Evolutionary conservation across 1,140 invertebrate genomes (phyloP).

Genomic region (Dinoponera quadriceps): DNA sequence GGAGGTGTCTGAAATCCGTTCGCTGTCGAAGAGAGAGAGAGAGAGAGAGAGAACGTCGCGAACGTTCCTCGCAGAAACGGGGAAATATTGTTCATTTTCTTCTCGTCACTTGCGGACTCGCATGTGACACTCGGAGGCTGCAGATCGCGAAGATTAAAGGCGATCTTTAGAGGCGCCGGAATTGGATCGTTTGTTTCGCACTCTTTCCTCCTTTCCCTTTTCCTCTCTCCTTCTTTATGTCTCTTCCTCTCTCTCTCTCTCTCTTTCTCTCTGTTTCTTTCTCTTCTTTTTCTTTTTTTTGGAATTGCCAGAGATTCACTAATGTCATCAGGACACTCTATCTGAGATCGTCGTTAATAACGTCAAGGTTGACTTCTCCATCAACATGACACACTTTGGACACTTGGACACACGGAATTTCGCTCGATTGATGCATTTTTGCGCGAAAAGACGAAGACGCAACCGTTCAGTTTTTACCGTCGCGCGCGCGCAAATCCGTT

Average conservation of each 20-base stretch:
- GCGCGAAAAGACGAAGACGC: neutral
- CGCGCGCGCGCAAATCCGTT: neutral
- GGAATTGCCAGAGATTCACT: too few relatives aligned
- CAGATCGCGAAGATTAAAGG: constrained; percentile 7
- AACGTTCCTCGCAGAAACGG: neutral
- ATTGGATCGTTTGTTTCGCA: neutral
- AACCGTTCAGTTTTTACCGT: neutral
- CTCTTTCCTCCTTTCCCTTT: neutral
- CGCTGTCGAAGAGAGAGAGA: too few relatives aligned
- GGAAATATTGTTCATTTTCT: constrained; percentile 12
- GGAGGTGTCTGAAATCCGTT: constrained; percentile 33
- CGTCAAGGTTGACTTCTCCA: too few relatives aligned
- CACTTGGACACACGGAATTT: too few relatives aligned
- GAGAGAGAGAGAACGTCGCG: too few relatives aligned
- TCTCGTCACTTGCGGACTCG: neutral
- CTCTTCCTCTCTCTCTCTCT: neutral
- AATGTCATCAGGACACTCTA: too few relatives aligned
- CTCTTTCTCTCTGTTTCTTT: neutral
- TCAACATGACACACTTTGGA: too few relatives aligned
- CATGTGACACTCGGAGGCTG: neutral
- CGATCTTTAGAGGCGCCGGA: constrained; percentile 16
- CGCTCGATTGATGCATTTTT: too few relatives aligned
- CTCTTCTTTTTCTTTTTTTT: too few relatives aligned
- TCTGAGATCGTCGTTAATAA: too few relatives aligned
- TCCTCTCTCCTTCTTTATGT: neutral